phyloP scores from a whole-genome alignment of 2,797 vertebrate genomes.

The Sarcoramphus papa region DNA sequence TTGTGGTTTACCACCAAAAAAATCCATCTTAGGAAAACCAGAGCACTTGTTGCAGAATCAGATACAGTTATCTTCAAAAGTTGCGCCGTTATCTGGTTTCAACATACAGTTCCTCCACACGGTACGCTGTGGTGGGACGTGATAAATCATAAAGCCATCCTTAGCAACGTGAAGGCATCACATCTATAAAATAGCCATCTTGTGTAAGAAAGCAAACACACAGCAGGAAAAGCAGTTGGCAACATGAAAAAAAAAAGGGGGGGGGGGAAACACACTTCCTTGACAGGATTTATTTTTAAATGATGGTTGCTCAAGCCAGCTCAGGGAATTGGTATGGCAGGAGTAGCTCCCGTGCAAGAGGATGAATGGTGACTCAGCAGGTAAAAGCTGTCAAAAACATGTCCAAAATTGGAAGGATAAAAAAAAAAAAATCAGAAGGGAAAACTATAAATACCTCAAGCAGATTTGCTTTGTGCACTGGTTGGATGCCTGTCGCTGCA shows the following conservation, averaged over 20 bases:
- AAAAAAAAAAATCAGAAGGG: neutral
- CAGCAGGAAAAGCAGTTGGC: neutral
- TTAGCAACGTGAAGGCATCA: fast-evolving
- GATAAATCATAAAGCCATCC: neutral
- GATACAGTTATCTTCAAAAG: neutral
- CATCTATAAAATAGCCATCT: neutral
- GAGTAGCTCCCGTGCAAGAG: neutral
- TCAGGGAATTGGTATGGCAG: neutral
- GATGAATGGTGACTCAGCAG: slow-evolving; percentile 51
- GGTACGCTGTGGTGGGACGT: fast-evolving
- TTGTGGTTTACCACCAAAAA: neutral
- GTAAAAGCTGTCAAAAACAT: slow-evolving; percentile 38
- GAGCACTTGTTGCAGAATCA: neutral
- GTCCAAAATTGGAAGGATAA: neutral
- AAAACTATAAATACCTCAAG: neutral
- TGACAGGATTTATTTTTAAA: slow-evolving; percentile 28
- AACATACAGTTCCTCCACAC: neutral
- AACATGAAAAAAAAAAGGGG: neutral
- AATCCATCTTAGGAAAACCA: neutral
- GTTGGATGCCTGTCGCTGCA: neutral
- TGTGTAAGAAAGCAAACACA: neutral
- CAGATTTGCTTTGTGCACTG: neutral
- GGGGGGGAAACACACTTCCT: neutral
- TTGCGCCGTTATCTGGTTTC: neutral
- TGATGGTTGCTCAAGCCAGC: neutral